Conservation (phyloP, 2,888 invertebrate genomes). For the Leptinotarsa haldemani region DNA sequence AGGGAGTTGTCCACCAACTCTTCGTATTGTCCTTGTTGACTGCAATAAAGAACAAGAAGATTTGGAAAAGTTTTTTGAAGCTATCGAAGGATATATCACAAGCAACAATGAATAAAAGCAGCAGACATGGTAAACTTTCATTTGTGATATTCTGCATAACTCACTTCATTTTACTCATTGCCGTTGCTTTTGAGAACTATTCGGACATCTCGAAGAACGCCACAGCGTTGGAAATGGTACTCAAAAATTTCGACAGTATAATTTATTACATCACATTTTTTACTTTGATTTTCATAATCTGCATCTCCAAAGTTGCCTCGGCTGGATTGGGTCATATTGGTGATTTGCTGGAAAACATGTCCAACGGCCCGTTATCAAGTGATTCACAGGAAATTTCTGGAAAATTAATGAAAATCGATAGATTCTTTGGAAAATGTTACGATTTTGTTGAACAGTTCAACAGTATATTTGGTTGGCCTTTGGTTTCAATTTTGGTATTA, state of each 20-base stretch:
- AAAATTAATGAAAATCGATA: background rate
- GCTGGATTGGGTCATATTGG: background rate
- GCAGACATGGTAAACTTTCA: background rate
- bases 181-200: background rate
- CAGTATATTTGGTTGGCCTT: background rate
- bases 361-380: background rate
- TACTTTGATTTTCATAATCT: slow-evolving; percentile 4
- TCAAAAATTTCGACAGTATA: background rate
- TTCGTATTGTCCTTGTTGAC: background rate
- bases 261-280: slow-evolving; percentile 2
- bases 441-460: background rate
- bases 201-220: background rate
- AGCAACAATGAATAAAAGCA: too few species aligned
- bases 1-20: background rate
- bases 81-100: background rate
- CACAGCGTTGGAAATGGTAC: background rate
- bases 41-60: background rate
- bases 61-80: background rate
- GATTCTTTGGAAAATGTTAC: background rate
- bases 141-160: background rate
- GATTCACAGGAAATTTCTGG: background rate
- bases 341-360: background rate
- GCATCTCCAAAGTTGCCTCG: background rate
- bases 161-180: background rate
- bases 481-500: background rate